phyloP scores from a whole-genome alignment of 2,888 invertebrate species.

The Rhodophaea formosa region DNA sequence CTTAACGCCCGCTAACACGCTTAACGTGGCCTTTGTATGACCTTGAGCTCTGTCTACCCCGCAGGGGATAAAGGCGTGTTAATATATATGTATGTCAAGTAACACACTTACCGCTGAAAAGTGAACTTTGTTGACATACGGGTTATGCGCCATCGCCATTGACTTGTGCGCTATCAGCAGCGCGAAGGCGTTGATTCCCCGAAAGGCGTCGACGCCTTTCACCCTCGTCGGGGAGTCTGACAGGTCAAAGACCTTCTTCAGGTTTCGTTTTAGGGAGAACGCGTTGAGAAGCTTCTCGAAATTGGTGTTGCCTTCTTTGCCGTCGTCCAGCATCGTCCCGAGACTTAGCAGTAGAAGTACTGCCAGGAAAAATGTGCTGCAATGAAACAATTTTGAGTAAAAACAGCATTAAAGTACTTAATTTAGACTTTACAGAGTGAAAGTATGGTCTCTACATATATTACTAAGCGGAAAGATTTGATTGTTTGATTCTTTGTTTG shows the following conservation, averaged over 20 bases:
- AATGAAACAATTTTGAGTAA: no score
- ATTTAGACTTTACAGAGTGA: no score
- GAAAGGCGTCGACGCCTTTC: conserved; percentile 76
- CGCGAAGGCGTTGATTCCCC: conserved; percentile 78
- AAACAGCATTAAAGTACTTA: no score
- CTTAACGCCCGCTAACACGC: no score
- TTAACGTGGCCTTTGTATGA: no score
- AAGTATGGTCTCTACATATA: no score
- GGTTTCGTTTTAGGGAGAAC: conserved; percentile 76
- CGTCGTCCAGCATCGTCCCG: conserved; percentile 70
- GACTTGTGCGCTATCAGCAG: conserved; percentile 81
- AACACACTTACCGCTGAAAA: conserved; percentile 73
- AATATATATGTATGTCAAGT: no score
- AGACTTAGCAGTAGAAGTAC: conserved; percentile 59
- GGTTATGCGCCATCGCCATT: conserved; percentile 81
- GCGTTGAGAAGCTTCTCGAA: conserved; percentile 74
- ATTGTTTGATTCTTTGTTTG: no score
- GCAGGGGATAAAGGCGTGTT: no score
- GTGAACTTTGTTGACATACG: conserved; percentile 79
- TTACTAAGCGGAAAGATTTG: no score
- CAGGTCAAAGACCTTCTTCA: conserved; percentile 64
- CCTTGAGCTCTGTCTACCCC: no score
- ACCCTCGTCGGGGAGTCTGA: conserved; percentile 63
- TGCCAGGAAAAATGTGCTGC: conserved; percentile 71
- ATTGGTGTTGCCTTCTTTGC: conserved; percentile 65